Evolutionary conservation across 2,113 vertebrate genomes (phyloP), one percentile per base, ranked within the genome.

Genomic region (Pomatorhinus ruficollis): DNA sequence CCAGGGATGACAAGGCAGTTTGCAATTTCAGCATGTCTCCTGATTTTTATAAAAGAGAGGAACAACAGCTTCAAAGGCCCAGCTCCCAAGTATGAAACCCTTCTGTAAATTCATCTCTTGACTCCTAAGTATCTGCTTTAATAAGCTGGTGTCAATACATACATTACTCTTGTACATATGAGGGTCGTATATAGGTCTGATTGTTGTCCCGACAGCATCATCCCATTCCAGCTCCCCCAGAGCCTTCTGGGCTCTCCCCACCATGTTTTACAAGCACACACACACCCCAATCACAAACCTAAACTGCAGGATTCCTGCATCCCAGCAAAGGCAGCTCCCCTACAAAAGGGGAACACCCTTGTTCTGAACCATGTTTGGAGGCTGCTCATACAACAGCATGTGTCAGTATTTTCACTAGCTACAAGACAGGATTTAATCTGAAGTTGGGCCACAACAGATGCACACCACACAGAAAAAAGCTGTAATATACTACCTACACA

Each of bases 1-100:
- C 88, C 83, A 93, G 76, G 31, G 79, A 93, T 92, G 93, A 96
- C 92, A 83, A 86, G 71, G 93, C 87, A 95, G 82, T 91, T 91
- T 92, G 76, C 72, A 64, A 52, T 83, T 94, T 92, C 88, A 90
- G 83, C 80, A 75, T 53, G 83, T 42, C 68, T 88, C 39, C 66
- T 2, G 12, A 54, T 77, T 74, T 79, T 86, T 66, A 70, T 49
- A 90, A 74, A 84, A 77, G 79, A 47, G 30, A 90, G 47, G 40
- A 83, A 81, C 16, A 20, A 69, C 74, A 95, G 40, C 65, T 93
- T 94, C 91, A 94, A 90, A 94, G 31, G 37, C 57, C 28, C 65
- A 57, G 49, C 28, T 79, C 52, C 33, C 30, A 50, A 45, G 40
- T 6, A 78, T 11, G 16, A 79, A 95, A 45, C 13, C 5, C 37